Evolutionary conservation across 2,797 vertebrate genomes (phyloP), one percentile per base, ranked within the genome.

Genomic region (Bufotes viridis): DNA sequence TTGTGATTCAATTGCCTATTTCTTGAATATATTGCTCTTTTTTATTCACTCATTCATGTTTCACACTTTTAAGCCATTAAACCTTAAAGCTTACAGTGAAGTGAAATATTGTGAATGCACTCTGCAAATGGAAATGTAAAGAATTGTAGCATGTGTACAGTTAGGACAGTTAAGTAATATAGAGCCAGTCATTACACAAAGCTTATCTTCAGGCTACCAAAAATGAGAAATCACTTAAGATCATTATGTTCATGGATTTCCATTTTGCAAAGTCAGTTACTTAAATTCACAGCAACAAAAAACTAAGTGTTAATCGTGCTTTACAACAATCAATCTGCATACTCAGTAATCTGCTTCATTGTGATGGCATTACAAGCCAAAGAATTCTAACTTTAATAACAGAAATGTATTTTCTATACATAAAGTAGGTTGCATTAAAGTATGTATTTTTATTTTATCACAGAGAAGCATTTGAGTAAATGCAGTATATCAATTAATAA

Each of bases 191-290:
- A 74, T 81, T 74, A 53, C 6, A 29, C 34, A 82, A 10, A 53
- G 57, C 78, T 87, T 82, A 82, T 53, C 57, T 75, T 53, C 69
- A 81, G 78, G 57, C 55, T 74, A n/a, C 60, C 76, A 81, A 86
- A 86, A 86, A 51, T 67, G 55, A 74, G 24, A 87, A 81, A 78
- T 76, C 17, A 55, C 49, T 82, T 82, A 67, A 58, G 60, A 65
- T 34, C 57, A 87, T 87, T 82, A 82, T 51, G 67, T 82, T 24
- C 70, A 78, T 87, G 60, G 86, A 87, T 87, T 87, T 82, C 60
- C 65, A 76, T 67, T 87, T 82, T 82, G 34, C 57, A 82, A 29
- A 61, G 79, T 74, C 79, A 81, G 57, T 74, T 87, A 17, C 65
- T 69, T 78, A 67, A 86, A 86, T 78, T 79, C 51, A 55, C 51